A percentile compares a stretch with the other conserved stretches of the same genome.
phyloP scores from a whole-genome alignment of 2,797 vertebrate genomes.

The Emydoidea blandingii region DNA sequence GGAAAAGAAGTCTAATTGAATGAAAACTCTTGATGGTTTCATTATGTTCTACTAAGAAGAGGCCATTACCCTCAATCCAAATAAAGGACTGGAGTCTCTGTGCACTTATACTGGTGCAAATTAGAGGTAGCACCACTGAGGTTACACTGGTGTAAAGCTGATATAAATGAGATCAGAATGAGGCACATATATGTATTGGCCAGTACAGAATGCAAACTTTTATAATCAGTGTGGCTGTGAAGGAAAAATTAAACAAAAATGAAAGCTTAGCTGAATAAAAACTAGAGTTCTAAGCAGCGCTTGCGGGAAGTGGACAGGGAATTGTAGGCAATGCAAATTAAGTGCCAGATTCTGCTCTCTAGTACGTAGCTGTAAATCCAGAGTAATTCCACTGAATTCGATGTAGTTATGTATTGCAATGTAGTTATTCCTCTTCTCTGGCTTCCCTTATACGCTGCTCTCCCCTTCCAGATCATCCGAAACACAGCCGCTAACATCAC shows the following conservation, averaged over 20 bases:
- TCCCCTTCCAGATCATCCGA: neutral
- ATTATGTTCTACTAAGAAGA: constrained; percentile 74
- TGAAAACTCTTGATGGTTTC: constrained; percentile 78
- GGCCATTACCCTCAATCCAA: constrained; percentile 43
- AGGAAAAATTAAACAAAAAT: constrained; percentile 26
- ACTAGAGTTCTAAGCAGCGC: neutral
- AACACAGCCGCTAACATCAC: constrained; percentile 23
- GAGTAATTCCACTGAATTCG: neutral
- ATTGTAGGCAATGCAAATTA: neutral
- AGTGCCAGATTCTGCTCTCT: neutral
- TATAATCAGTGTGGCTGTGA: fast-evolving
- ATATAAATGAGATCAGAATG: constrained; percentile 31
- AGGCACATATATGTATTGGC: constrained; percentile 9
- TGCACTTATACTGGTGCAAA: constrained; percentile 20
- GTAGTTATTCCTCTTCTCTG: neutral
- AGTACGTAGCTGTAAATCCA: neutral
- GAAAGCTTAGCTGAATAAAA: constrained; percentile 21
- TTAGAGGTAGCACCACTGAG: fast-evolving
- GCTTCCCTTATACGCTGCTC: neutral
- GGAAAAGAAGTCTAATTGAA: constrained; percentile 75
- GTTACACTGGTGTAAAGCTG: fast-evolving
- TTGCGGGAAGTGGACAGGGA: neutral
- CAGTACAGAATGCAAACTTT: constrained; percentile 23
- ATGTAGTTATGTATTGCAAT: neutral
- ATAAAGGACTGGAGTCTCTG: constrained; percentile 10